A percentile compares a stretch with the other conserved stretches of the same genome.
Conservation (phyloP, 2,113 vertebrate species). For the Tetrax tetrax region DNA sequence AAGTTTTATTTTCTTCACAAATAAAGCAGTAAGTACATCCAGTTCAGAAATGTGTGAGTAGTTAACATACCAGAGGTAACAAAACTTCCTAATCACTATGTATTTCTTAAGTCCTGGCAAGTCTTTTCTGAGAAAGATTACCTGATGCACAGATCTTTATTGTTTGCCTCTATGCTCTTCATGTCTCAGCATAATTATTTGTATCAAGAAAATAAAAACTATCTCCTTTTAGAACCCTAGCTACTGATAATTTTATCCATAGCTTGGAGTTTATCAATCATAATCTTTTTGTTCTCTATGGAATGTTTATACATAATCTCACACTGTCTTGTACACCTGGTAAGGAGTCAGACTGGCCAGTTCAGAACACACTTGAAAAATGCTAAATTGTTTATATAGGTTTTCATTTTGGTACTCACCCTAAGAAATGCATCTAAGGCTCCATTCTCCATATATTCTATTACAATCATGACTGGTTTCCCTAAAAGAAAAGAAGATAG, state of each 20-base stretch:
- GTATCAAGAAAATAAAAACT: not conserved
- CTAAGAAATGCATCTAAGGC: constrained; percentile 97
- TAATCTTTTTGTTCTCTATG: not conserved
- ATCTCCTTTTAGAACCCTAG: not conserved
- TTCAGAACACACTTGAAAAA: not conserved
- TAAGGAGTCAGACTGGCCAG: not conserved
- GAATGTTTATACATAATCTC: not conserved
- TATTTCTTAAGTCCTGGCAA: not conserved
- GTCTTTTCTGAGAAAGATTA: not conserved
- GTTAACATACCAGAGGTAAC: not conserved
- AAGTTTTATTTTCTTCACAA: not conserved
- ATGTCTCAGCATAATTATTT: not conserved
- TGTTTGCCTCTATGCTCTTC: not conserved
- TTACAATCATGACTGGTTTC: constrained; percentile 99
- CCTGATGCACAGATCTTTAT: not conserved
- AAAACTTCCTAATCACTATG: not conserved
- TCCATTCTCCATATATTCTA: constrained; percentile 99
- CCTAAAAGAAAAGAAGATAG: constrained; percentile 76
- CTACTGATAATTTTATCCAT: not conserved
- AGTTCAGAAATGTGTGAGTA: not conserved
- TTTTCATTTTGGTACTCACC: constrained; percentile 77
- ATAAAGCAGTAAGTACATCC: not conserved
- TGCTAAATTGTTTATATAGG: not conserved
- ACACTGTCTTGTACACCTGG: not conserved
- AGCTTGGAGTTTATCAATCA: not conserved